Percentiles rank a stretch among this genome's conserved stretches.
Evolutionary conservation across 1,140 invertebrate genomes (phyloP).

Genomic region (Drosophila nebulosa): DNA sequence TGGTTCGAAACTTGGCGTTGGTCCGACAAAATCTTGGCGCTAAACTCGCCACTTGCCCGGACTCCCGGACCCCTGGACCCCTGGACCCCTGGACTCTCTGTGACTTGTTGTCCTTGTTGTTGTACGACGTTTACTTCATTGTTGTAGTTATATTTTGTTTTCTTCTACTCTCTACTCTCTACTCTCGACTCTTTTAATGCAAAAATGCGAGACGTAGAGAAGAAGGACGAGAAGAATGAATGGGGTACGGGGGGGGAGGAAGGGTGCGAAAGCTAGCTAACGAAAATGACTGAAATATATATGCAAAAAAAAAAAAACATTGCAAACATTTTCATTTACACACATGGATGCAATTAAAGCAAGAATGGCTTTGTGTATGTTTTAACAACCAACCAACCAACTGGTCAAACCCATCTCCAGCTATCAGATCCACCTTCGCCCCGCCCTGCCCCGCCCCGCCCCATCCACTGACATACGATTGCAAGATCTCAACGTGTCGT

Average conservation of each 20-base stretch:
- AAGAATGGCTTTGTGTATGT: slow-evolving; percentile 43
- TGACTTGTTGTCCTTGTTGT: slow-evolving; percentile 28
- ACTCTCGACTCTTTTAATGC: slow-evolving; percentile 14
- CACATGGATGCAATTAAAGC: slow-evolving; percentile 75
- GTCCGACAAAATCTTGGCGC: slow-evolving; percentile 50
- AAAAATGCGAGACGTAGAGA: slow-evolving; percentile 35
- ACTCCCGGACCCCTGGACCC: no score
- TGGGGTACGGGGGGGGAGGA: neutral
- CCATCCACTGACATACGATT: neutral
- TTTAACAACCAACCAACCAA: slow-evolving; percentile 26
- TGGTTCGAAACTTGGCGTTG: slow-evolving; percentile 54
- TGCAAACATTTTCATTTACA: slow-evolving; percentile 69
- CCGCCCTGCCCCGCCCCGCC: neutral
- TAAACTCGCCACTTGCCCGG: slow-evolving; percentile 21
- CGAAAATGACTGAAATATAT: slow-evolving; percentile 23
- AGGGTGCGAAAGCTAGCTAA: neutral
- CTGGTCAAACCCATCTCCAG: neutral
- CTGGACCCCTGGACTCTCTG: no score
- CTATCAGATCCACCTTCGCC: no score
- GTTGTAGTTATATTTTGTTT: neutral
- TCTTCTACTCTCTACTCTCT: no score
- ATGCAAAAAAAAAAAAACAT: slow-evolving; percentile 18
- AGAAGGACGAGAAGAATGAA: neutral
- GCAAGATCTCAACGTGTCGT: slow-evolving; percentile 40
- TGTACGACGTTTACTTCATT: neutral